Evolutionary conservation across 2,888 invertebrate species (phyloP), one percentile per base, ranked within the genome.

Genomic region (Microctonus aethiopoides): DNA sequence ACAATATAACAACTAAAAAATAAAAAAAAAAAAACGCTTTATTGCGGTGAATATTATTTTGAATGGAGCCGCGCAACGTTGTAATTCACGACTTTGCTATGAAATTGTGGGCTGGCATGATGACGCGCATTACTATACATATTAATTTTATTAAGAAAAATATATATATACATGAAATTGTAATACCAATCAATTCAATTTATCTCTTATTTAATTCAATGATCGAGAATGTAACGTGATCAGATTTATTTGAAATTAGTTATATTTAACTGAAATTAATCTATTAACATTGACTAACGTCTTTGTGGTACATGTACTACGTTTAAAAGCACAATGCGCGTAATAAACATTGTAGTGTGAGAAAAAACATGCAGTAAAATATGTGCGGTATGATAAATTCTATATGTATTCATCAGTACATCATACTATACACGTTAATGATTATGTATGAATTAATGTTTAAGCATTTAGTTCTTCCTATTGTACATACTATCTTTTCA

Each of bases 401-500:
- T 34, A 26, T 69, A 72, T 72, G 72, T n/a, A 66, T 72, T 61
- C 72, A 9, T 67, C 54, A 52, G 39, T 72, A 71, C 69, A 62
- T 41, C 69, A 71, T 63, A 41, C 54, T 20, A 60, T 70, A 13
- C 59, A 51, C 36, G 34, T 64, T 65, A 39, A 65, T 64, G 36
- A 51, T 64, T 72, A 76, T 73, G 77, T 77, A 77, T 72, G 72
- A 69, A 71, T 71, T 76, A 76, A 76, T 75, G 74, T 78, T 79
- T 77, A 79, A 74, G 77, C 78, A 75, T 76, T 78, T 74, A 64
- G 59, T 65, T 60, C 46, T 65, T 26, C 79, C 79, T 82, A 75
- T 83, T 85, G 85, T 85, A 85, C 80, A 85, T 85, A 84, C 73
- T 78, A 77, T 76, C 78, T 83, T 78, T 76, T 81, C 74, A 78